Evolutionary conservation across 2,113 vertebrate genomes (phyloP).

Genomic region (Marmota monax): DNA sequence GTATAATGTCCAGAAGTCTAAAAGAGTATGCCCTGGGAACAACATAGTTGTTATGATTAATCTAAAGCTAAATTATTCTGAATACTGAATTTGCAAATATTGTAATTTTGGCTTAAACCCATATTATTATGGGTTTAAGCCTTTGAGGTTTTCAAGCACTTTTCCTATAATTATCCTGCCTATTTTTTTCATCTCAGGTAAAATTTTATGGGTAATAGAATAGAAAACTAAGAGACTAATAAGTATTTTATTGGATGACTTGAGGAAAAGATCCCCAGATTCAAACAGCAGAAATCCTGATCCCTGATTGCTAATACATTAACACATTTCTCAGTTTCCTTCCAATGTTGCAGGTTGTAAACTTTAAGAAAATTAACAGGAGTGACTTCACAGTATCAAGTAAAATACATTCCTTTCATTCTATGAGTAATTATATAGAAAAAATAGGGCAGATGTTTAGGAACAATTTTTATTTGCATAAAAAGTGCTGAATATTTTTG

Average conservation of each 20-base stretch:
- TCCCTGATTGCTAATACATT: background rate
- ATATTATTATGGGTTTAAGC: background rate
- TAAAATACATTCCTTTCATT: slow-evolving; percentile 40
- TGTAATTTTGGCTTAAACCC: slow-evolving; percentile 13
- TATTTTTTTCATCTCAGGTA: slow-evolving; percentile 10
- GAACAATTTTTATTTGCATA: background rate
- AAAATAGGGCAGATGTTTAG: background rate
- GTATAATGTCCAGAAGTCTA: slow-evolving; percentile 57
- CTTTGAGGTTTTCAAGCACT: background rate
- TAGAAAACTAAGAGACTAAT: background rate
- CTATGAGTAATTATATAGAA: background rate
- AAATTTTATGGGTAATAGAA: background rate
- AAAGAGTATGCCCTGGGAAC: slow-evolving; percentile 58
- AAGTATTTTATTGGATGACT: background rate
- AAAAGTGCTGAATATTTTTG: slow-evolving; percentile 15
- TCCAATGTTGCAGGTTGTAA: slow-evolving; percentile 20
- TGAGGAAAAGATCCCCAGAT: background rate
- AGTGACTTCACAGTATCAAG: background rate
- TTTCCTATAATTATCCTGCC: background rate
- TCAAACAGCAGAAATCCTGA: slow-evolving; percentile 27
- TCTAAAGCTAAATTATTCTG: slow-evolving; percentile 35
- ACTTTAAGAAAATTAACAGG: background rate
- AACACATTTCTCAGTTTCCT: background rate
- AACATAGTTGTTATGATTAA: background rate
- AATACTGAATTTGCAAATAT: slow-evolving; percentile 8